Evolutionary conservation across 2,888 invertebrate genomes (phyloP).

Genomic region (Campopleginae sp.): DNA sequence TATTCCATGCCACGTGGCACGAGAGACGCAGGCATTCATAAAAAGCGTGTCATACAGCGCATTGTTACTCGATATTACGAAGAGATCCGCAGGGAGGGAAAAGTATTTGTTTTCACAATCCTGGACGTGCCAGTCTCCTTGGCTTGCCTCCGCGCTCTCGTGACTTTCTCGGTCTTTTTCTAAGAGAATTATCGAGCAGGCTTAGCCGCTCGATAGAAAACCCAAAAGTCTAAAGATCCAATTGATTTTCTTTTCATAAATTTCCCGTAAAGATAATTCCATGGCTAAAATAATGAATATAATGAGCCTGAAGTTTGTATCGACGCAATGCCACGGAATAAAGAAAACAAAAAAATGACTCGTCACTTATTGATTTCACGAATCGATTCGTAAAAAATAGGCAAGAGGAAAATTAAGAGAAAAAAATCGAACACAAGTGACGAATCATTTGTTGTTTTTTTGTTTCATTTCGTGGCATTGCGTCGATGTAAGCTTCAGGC

Average conservation of each 20-base stretch:
- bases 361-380: too few species aligned
- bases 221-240: background rate
- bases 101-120: constrained; percentile 22
- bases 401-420: too few species aligned
- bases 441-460: too few species aligned
- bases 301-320: too few species aligned
- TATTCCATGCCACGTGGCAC: constrained; percentile 17
- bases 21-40: constrained; percentile 14
- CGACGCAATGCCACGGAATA: too few species aligned
- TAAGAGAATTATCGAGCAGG: background rate
- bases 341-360: too few species aligned
- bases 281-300: background rate
- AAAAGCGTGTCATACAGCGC: constrained; percentile 40
- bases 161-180: background rate
- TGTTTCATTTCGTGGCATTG: too few species aligned
- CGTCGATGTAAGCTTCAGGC: too few species aligned
- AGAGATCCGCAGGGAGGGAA: constrained; percentile 31
- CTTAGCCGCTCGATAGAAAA: background rate
- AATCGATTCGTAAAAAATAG: too few species aligned
- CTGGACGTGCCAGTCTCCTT: constrained; percentile 30
- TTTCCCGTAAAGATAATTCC: background rate
- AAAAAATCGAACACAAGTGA: too few species aligned
- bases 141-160: background rate
- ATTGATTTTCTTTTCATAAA: constrained; percentile 8
- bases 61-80: constrained; percentile 30